Percentiles rank a stretch among this genome's conserved stretches.
These are phyloP conservation scores for Aphodius sticticus DNA, from an alignment of 2,888 invertebrate species.

Conservation along the genomic window DNA sequence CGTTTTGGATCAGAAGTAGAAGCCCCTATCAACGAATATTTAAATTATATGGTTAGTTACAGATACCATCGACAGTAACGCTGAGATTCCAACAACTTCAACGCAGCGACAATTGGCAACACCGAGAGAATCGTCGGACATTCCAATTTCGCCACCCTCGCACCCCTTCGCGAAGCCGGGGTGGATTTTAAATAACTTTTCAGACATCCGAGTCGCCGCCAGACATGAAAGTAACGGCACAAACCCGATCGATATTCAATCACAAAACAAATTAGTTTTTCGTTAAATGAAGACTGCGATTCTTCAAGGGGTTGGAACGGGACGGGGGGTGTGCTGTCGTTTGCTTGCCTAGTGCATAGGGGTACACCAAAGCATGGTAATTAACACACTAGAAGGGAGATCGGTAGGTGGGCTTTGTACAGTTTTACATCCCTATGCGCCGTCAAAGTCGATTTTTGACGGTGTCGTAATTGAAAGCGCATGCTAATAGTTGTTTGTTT, in stretches of 20 bases:
- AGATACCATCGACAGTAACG: neutral
- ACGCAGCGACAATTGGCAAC: neutral
- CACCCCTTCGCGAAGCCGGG: constrained; percentile 12
- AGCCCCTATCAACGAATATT: no score
- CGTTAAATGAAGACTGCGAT: constrained; percentile 47
- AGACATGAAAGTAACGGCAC: neutral
- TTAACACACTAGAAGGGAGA: neutral
- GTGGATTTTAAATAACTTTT: constrained; percentile 40
- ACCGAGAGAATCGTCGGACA: neutral
- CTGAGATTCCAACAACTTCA: neutral
- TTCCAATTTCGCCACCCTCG: neutral
- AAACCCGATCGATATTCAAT: constrained; percentile 51
- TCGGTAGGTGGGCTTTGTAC: neutral
- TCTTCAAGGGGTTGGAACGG: neutral
- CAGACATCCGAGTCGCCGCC: constrained; percentile 19
- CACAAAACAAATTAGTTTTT: constrained; percentile 54
- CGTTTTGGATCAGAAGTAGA: no score
- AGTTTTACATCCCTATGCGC: neutral
- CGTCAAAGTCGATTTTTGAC: neutral
- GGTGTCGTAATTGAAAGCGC: neutral
- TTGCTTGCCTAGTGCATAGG: neutral
- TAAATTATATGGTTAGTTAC: no score
- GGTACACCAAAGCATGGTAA: neutral
- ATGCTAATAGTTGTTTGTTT: neutral
- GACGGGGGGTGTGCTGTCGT: neutral